These are phyloP conservation scores for Aproaerema taeniolella DNA, from an alignment of 2,888 invertebrate species.

Conservation along the genomic window DNA sequence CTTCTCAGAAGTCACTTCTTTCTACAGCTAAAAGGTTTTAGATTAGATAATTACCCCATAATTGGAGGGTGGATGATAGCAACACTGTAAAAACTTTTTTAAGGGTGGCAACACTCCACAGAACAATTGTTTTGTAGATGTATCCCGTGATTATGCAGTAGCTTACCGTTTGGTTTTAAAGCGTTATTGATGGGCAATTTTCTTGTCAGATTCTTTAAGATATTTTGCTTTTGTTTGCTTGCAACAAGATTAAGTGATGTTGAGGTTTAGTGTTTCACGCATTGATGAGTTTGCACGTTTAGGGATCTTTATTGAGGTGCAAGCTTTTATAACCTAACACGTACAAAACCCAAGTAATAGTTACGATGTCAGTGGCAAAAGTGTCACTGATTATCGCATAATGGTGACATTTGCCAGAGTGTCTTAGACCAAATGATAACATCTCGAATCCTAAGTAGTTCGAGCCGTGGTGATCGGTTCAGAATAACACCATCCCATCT, in stretches of 20 bases:
- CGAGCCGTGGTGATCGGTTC: too few relatives aligned
- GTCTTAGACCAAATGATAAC: too few relatives aligned
- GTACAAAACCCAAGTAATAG: too few relatives aligned
- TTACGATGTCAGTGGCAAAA: too few relatives aligned
- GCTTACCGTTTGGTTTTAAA: conserved; percentile 40
- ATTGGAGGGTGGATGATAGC: conserved; percentile 50
- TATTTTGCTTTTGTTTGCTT: conserved; percentile 19
- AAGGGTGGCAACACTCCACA: conserved; percentile 32
- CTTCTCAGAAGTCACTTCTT: conserved; percentile 66
- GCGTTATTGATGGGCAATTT: conserved; percentile 44
- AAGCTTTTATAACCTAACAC: too few relatives aligned
- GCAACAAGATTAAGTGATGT: conserved; percentile 16
- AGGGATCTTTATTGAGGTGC: too few relatives aligned
- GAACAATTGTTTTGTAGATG: conserved; percentile 41
- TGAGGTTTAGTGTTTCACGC: conserved; percentile 13
- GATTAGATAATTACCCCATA: conserved; percentile 74
- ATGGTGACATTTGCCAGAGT: too few relatives aligned
- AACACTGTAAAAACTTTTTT: conserved; percentile 34
- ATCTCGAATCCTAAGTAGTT: too few relatives aligned
- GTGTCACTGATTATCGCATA: too few relatives aligned
- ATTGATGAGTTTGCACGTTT: too few relatives aligned
- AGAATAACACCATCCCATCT: too few relatives aligned
- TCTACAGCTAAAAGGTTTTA: conserved; percentile 71
- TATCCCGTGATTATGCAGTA: conserved; percentile 60
- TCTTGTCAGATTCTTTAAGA: conserved; percentile 38